Evolutionary conservation across 2,888 invertebrate genomes (phyloP).

Genomic region (Agrilus cyanescens): DNA sequence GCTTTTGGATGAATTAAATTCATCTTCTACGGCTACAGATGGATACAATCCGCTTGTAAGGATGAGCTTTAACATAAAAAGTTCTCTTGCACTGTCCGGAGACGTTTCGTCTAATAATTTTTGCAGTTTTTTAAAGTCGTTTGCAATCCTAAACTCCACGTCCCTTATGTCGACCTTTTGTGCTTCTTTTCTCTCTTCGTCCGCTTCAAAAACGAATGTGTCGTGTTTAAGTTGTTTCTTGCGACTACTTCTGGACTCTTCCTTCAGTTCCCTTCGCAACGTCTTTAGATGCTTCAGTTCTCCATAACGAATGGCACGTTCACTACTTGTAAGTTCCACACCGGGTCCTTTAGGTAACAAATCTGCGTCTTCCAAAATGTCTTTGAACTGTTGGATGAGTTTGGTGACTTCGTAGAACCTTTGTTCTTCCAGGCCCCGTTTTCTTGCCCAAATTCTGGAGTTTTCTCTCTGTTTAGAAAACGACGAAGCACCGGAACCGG

Average conservation of each 20-base stretch:
- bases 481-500: not conserved
- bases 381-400: slow-evolving; percentile 77
- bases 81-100: slow-evolving; percentile 52
- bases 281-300: slow-evolving; percentile 79
- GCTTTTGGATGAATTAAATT: slow-evolving; percentile 82
- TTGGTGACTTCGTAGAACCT: slow-evolving; percentile 94
- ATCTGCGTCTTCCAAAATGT: slow-evolving; percentile 54
- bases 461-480: slow-evolving; percentile 19
- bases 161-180: slow-evolving; percentile 27
- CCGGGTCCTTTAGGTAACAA: slow-evolving; percentile 24
- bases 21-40: slow-evolving; percentile 89
- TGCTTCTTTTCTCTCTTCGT: slow-evolving; percentile 44
- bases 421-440: slow-evolving; percentile 90
- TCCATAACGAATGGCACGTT: slow-evolving; percentile 74
- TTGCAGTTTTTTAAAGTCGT: slow-evolving; percentile 45
- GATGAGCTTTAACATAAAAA: slow-evolving; percentile 64
- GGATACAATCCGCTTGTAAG: slow-evolving; percentile 90
- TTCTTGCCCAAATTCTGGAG: slow-evolving; percentile 74
- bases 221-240: slow-evolving; percentile 64
- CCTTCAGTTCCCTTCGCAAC: slow-evolving; percentile 37
- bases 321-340: slow-evolving; percentile 49
- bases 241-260: slow-evolving; percentile 53
- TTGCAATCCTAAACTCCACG: slow-evolving; percentile 59
- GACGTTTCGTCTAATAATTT: slow-evolving; percentile 51
- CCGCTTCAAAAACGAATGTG: slow-evolving; percentile 50